These are phyloP conservation scores for Hemibagrus wyckioides DNA, from an alignment of 2,113 vertebrate species.

Conservation along the genomic window DNA sequence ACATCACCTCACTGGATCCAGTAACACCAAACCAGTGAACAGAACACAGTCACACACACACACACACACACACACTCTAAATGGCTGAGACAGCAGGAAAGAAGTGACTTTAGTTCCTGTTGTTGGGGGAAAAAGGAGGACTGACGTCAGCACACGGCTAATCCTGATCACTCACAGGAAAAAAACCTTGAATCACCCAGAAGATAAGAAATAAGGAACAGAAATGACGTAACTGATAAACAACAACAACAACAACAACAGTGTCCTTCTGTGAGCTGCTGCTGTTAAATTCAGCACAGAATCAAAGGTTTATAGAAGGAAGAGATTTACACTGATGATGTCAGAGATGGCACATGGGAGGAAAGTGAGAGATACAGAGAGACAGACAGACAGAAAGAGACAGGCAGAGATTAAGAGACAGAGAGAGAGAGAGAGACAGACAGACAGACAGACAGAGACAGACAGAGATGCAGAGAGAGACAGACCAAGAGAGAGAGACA, in stretches of 20 bases:
- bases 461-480: too few relatives aligned
- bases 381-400: too few relatives aligned
- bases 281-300: background rate
- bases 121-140: background rate
- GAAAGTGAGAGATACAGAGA: too few relatives aligned
- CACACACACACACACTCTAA: background rate
- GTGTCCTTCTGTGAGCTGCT: background rate
- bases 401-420: too few relatives aligned
- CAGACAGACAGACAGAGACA: too few relatives aligned
- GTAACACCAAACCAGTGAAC: background rate
- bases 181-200: background rate
- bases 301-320: background rate
- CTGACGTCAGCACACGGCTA: background rate
- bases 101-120: background rate
- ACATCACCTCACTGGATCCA: background rate
- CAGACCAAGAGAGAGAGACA: too few relatives aligned
- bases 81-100: background rate
- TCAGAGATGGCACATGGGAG: too few relatives aligned
- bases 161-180: background rate
- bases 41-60: background rate
- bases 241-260: too few relatives aligned
- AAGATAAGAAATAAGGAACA: background rate
- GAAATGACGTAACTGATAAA: background rate
- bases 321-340: background rate
- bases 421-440: too few relatives aligned